Evolutionary conservation across 2,888 invertebrate species (phyloP).

Genomic region (Argyresthia goedartella): DNA sequence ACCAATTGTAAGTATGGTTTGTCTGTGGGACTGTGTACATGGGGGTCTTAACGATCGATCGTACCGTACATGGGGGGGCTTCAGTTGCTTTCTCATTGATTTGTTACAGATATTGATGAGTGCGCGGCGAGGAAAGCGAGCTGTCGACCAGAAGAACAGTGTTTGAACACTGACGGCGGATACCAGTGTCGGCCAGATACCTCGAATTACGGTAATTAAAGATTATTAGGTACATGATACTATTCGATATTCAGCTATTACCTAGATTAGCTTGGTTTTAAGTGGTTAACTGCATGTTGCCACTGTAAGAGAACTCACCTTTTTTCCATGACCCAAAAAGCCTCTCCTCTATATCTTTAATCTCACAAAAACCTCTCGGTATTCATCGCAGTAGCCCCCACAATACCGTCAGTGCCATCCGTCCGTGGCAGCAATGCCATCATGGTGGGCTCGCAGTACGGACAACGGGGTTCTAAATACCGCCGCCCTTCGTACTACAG

Average conservation of each 20-base stretch:
- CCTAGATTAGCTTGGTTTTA: no score
- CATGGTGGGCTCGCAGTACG: constrained; percentile 58
- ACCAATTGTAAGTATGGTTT: no score
- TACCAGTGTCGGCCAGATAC: constrained; percentile 70
- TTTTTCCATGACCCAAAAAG: no score
- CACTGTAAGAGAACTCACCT: no score
- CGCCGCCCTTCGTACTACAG: constrained; percentile 23
- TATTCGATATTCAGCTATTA: no score
- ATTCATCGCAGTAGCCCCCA: not conserved
- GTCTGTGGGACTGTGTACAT: no score
- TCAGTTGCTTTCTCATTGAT: no score
- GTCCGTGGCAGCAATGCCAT: constrained; percentile 17
- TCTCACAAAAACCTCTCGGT: not conserved
- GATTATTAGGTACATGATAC: not conserved
- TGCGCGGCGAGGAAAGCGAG: constrained; percentile 69
- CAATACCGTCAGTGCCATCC: not conserved
- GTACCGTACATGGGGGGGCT: no score
- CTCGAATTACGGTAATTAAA: not conserved
- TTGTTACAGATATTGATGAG: constrained; percentile 84
- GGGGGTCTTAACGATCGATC: no score
- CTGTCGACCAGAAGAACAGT: constrained; percentile 55
- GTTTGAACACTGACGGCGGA: constrained; percentile 84
- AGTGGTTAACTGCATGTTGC: no score
- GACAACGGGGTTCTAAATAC: constrained; percentile 30
- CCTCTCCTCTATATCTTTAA: not conserved